phyloP scores from a whole-genome alignment of 1,140 invertebrate species.

The Mizuhopecten yessoensis region DNA sequence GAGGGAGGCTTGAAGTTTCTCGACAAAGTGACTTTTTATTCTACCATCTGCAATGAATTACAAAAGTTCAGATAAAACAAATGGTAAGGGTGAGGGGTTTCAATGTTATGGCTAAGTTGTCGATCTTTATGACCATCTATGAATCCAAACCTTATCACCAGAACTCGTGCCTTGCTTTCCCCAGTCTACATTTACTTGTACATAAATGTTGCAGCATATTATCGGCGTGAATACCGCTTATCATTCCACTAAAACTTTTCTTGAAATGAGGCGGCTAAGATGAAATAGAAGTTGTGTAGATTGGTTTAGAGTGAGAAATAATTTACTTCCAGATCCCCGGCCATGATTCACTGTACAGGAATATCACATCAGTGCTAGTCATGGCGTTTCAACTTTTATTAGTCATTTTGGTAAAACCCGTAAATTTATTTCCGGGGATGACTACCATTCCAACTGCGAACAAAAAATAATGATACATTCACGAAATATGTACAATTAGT shows the following conservation, averaged over 20 bases:
- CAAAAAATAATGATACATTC: background rate
- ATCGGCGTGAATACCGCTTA: background rate
- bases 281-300: background rate
- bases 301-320: no score
- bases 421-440: background rate
- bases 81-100: no score
- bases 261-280: background rate
- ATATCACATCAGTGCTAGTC: background rate
- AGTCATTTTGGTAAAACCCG: background rate
- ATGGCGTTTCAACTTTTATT: slow-evolving; percentile 1
- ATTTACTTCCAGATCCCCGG: background rate
- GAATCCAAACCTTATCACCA: background rate
- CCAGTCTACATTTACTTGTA: background rate
- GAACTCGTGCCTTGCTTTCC: background rate
- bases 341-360: background rate
- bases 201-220: background rate
- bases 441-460: background rate
- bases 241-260: background rate
- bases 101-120: no score
- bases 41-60: background rate
- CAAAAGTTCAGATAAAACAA: background rate
- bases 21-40: background rate
- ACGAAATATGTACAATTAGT: background rate
- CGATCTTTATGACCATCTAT: background rate
- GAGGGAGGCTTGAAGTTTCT: background rate